Conservation (phyloP, 2,888 invertebrate genomes). For the Kryphioiulus occultus region DNA sequence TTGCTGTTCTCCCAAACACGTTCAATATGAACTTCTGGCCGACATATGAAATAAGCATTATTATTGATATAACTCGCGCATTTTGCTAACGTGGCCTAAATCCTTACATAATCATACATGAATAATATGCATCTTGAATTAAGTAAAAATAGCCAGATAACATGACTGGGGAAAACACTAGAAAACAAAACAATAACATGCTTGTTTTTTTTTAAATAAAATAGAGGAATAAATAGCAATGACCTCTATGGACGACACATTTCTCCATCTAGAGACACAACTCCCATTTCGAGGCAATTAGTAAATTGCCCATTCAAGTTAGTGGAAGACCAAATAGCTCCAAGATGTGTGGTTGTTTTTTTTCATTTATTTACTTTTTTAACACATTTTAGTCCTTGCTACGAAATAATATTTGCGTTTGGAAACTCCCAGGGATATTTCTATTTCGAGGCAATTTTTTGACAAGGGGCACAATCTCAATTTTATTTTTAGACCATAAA, state of each 20-base stretch:
- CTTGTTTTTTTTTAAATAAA: not conserved
- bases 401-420: not conserved
- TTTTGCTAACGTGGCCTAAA: no score
- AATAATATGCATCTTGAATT: no score
- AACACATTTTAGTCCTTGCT: not conserved
- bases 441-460: slow-evolving; percentile 19
- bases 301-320: not conserved
- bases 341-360: not conserved
- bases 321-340: not conserved
- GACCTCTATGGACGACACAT: not conserved
- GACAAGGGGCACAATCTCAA: not conserved
- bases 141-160: no score
- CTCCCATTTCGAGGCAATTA: no score
- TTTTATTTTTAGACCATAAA: slow-evolving; percentile 33
- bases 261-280: not conserved
- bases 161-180: no score
- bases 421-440: slow-evolving; percentile 11
- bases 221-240: not conserved
- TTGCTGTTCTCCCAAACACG: no score
- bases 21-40: no score
- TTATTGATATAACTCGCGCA: no score
- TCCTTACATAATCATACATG: no score
- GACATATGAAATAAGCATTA: no score
- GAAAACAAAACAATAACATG: not conserved
- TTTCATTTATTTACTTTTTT: not conserved